These are phyloP conservation scores for Panonychus citri DNA, from an alignment of 1,140 invertebrate species.

Conservation along the genomic window DNA sequence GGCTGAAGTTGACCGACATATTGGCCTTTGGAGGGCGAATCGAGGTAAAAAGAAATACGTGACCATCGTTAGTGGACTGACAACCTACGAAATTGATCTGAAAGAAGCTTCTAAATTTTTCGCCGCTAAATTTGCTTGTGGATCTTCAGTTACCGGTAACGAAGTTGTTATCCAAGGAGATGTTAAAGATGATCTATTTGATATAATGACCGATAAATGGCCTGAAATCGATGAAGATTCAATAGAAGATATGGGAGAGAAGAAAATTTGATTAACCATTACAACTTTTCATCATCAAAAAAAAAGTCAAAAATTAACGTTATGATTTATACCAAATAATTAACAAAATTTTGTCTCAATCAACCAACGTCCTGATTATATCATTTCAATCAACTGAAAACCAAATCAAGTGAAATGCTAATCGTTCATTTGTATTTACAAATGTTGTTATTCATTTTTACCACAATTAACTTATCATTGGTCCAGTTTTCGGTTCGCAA, in stretches of 20 bases:
- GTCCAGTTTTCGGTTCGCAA: too few species aligned
- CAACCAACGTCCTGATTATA: too few species aligned
- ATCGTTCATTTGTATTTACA: too few species aligned
- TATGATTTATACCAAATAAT: too few species aligned
- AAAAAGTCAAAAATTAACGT: too few species aligned
- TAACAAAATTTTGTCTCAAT: too few species aligned
- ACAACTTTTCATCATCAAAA: too few species aligned
- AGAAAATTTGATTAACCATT: slow-evolving; percentile 23
- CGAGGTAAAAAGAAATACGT: slow-evolving; percentile 97
- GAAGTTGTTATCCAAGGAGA: slow-evolving; percentile 98
- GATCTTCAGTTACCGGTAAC: slow-evolving; percentile 91
- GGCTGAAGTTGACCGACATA: slow-evolving; percentile 43
- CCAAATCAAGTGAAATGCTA: too few species aligned
- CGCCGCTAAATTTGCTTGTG: slow-evolving; percentile 91
- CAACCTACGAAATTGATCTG: slow-evolving; percentile 83
- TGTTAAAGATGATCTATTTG: slow-evolving; percentile 89
- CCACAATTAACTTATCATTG: too few species aligned
- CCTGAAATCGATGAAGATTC: slow-evolving; percentile 41
- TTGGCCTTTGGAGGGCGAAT: slow-evolving; percentile 61
- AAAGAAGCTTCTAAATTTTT: slow-evolving; percentile 97
- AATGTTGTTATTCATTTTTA: too few species aligned
- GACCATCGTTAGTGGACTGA: slow-evolving; percentile 46
- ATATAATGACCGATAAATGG: slow-evolving; percentile 94
- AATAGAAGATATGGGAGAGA: slow-evolving; percentile 32
- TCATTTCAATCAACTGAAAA: too few species aligned